Base-by-base conservation (phyloP, 1,140 invertebrate species). In the Philopotamus ludificatus region DNA sequence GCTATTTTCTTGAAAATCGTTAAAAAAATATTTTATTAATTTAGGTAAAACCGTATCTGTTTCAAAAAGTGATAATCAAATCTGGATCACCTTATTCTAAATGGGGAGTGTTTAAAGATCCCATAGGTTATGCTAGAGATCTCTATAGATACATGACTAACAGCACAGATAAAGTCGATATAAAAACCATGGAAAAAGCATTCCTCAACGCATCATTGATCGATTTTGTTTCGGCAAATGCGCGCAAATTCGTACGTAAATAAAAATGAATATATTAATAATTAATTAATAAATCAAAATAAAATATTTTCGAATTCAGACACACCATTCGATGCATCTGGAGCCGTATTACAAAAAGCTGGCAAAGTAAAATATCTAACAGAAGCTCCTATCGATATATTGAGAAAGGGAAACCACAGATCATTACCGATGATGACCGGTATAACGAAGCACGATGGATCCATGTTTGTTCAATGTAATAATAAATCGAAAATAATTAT, bases 391-490 rank as follows among this genome's bases (percentile, higher is more conserved):
- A 25, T 45, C 22, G 34, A 63, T 15, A 25, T 54, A 3, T 16
- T 66, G 3, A 51, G 41, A 18, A 7, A 2, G 10, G 67, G 63
- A 47, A 51, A 63, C 12, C 59, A 45, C 20, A 59, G 34, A 41
- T 45, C 63, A 12, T 21, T 65, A 21, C 63, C 63, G 18, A 66
- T 66, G 54, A 65, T 70, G 39, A 55, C 60, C 25, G 67, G 67
- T 21, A 39, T 66, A 12, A 59, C 63, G 21, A 70, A 63, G 41
- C 25, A 70, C 21, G 67, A 70, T 41, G 67, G 67, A 26, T 70
- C 67, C 15, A 66, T 66, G 21, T 26, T 60, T n/a, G 28, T 25
- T n/a, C 25, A 21, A 47, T 16, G 58, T 60, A n/a, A n/a, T n/a
- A n/a, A n/a, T n/a, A n/a, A n/a, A n/a, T n/a, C n/a, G n/a, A n/a